phyloP scores from a whole-genome alignment of 1,140 invertebrate species.

The Grapholita molesta region DNA sequence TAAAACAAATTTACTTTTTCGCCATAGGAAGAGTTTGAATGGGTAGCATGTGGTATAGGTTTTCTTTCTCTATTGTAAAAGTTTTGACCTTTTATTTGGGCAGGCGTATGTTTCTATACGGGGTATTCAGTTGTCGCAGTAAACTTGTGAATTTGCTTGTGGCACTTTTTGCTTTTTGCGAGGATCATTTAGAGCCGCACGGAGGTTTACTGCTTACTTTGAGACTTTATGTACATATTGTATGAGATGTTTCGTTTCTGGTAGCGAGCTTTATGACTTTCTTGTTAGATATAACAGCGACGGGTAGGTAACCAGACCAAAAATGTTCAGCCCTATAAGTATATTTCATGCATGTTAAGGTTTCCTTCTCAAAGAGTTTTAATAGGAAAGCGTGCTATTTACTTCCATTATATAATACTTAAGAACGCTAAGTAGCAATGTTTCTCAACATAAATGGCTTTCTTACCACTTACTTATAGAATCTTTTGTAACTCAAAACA shows the following conservation, averaged over 20 bases:
- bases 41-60: slow-evolving; percentile 57
- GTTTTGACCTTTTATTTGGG: slow-evolving; percentile 54
- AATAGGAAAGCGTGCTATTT: background rate
- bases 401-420: background rate
- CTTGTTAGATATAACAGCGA: slow-evolving; percentile 42
- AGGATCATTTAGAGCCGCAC: slow-evolving; percentile 33
- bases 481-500: slow-evolving; percentile 1
- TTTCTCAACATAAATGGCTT: background rate
- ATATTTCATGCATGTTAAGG: background rate
- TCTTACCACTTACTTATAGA: background rate
- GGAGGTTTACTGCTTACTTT: slow-evolving; percentile 39
- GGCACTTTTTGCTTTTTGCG: slow-evolving; percentile 32
- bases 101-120: slow-evolving; percentile 29
- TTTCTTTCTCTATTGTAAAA: slow-evolving; percentile 47
- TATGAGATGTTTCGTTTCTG: slow-evolving; percentile 42
- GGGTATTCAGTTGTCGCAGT: slow-evolving; percentile 30
- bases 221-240: slow-evolving; percentile 41
- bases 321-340: slow-evolving; percentile 18
- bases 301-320: slow-evolving; percentile 24
- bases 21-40: slow-evolving; percentile 45
- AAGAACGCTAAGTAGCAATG: background rate
- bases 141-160: slow-evolving; percentile 36
- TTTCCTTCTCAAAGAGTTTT: background rate
- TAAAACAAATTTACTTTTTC: slow-evolving; percentile 73
- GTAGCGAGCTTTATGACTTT: slow-evolving; percentile 45